Base-by-base conservation (phyloP, 2,113 vertebrate species). In the Amphiprion percula region DNA sequence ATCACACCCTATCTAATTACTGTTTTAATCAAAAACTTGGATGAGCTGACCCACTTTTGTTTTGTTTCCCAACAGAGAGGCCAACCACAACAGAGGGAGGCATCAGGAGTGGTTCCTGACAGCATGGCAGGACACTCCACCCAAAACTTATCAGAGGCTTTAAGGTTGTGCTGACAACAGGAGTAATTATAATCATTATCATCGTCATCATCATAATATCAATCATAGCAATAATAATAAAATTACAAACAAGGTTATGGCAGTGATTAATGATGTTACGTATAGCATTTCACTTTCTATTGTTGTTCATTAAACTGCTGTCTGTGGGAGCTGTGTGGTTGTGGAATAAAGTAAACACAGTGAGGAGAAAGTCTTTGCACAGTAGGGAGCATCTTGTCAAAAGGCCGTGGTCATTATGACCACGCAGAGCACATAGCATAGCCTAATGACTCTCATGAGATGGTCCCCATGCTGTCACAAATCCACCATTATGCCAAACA, bases 331-430 rank as follows among this genome's bases (percentile, higher is more conserved):
- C 7, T 30, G 39, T 73, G 49, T 49, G 26, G 17, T 19, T 58
- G 56, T 70, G 55, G 24, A 80, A 49, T 14, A 64, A 65, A 54
- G n/a, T 37, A 44, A 63, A 63, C 28, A 60, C 50, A 58, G n/a
- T 12, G 50, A 63, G 47, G 44, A 50, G 47, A 47, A 39, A 62
- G 28, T 66, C 23, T 77, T 49, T 4, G 19, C 82, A 61, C 79
- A 6, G 44, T 23, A n/a, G 65, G 74, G 66, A 76, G 23, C 73
- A 0, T 85, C 74, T 72, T 64, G 39, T 79, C 53, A 82, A 72
- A 87, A 53, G 61, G 52, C 54, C 39, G 47, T 59, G 53, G 63
- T 72, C 81, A 74, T 84, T 77, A 77, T 49, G 75, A 61, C 47
- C 65, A 71, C 10, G 23, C 30, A 19, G 62, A 64, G 59, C 50